Base-by-base conservation (phyloP, 2,113 vertebrate species). In the Passer montanus region DNA sequence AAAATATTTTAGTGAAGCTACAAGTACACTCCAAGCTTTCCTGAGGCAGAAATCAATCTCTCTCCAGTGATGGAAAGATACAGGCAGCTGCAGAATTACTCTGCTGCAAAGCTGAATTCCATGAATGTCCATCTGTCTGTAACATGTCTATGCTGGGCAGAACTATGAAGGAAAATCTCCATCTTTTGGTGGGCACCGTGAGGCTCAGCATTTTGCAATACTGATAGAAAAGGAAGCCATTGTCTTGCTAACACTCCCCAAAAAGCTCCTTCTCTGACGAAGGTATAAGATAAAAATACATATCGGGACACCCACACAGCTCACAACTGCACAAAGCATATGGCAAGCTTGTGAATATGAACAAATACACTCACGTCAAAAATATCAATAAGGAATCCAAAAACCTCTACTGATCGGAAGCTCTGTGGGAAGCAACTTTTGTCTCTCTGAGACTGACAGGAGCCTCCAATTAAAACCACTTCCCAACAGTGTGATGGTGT, bases 21-120 rank as follows among this genome's bases (percentile, higher is more conserved):
- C 72, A 84, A 90, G 78, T 76, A 92, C 28, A 63, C 72, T 84
- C 83, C 68, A 87, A 77, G 95, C 80, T 90, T 87, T 95, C 94
- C 94, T 46, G 62, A 84, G 82, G 96, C 89, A 96, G 82, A 91
- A 96, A 95, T 84, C 74, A 56, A 87, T 95, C 78, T 85, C 86
- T 82, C 74, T 88, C 67, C 90, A 79, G 81, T 21, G 72, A 93
- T 41, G 43, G 91, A 88, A 96, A 92, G 72, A 73, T 35, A 43
- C 58, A 94, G 72, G 17, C 74, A 85, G 64, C 67, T 44, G 69
- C 55, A 90, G 84, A 69, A 93, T 13, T 30, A 19, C 67, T 33
- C 59, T 63, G 64, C 72, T 67, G 66, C 91, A 66, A 73, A 52
- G 27, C 56, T 74, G 41, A 63, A 77, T 92, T 53, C 79, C 80